A percentile compares a stretch with the other conserved stretches of the same genome.
phyloP scores from a whole-genome alignment of 2,888 invertebrate genomes.

The Dynastes hyllus region DNA sequence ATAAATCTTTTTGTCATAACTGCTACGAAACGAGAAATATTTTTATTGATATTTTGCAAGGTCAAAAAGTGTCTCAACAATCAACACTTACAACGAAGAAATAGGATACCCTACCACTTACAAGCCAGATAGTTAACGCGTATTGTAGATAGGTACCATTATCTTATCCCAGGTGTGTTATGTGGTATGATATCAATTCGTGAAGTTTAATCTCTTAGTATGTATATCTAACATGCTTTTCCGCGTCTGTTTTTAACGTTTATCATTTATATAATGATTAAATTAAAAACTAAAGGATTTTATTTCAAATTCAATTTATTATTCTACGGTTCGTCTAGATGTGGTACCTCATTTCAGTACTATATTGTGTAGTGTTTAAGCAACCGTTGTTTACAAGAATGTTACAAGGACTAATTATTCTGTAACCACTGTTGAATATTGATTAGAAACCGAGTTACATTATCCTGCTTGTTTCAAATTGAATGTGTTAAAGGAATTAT shows the following conservation, averaged over 20 bases:
- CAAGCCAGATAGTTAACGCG: not conserved
- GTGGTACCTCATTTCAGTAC: too few species aligned
- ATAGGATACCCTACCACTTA: not conserved
- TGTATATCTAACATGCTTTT: not conserved
- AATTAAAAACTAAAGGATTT: not conserved
- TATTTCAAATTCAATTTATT: not conserved
- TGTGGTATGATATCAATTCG: conserved; percentile 19
- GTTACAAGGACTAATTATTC: too few species aligned
- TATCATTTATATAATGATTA: not conserved
- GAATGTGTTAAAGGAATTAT: too few species aligned
- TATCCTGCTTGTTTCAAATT: too few species aligned
- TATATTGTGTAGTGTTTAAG: too few species aligned
- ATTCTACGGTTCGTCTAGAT: too few species aligned
- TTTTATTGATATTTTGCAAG: conserved; percentile 5
- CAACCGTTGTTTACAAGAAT: too few species aligned
- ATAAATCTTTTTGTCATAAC: too few species aligned
- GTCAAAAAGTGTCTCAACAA: not conserved
- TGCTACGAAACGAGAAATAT: not conserved
- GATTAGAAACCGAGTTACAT: too few species aligned
- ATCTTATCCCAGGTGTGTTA: conserved; percentile 20
- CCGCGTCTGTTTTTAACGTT: not conserved
- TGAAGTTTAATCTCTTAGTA: not conserved
- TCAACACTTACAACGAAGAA: not conserved
- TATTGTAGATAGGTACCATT: conserved; percentile 6
- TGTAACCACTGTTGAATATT: too few species aligned